phyloP scores from a whole-genome alignment of 2,113 vertebrate species.

The Myotis davidii region DNA sequence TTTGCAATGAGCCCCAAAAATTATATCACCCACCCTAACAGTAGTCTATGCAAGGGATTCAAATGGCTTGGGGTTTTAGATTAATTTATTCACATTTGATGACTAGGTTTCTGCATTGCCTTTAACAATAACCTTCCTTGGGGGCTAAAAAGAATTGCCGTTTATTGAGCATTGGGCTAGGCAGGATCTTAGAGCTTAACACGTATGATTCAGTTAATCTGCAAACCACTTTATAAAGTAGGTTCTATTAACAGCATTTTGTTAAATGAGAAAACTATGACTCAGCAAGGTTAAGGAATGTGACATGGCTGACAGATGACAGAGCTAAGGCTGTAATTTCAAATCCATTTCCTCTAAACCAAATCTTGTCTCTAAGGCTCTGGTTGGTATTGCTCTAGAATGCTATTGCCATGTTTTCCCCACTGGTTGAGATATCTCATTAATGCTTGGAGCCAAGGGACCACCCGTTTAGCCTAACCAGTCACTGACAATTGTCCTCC shows the following conservation, averaged over 20 bases:
- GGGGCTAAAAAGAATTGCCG: background rate
- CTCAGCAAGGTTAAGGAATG: background rate
- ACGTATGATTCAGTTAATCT: background rate
- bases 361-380: background rate
- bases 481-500: background rate
- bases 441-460: background rate
- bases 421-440: background rate
- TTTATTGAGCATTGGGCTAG: background rate
- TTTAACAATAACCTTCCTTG: background rate
- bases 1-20: background rate
- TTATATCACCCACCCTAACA: background rate
- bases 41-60: background rate
- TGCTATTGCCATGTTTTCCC: background rate
- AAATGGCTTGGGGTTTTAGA: background rate
- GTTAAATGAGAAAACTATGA: background rate
- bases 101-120: background rate
- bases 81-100: background rate
- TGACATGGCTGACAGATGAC: background rate
- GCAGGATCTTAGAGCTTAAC: background rate
- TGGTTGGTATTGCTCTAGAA: background rate
- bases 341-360: background rate
- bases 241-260: background rate
- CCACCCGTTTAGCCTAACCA: background rate
- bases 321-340: background rate
- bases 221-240: background rate